A percentile compares a stretch with the other conserved stretches of the same genome.
Evolutionary conservation across 2,797 vertebrate genomes (phyloP).

Genomic region (Protonibea diacanthus): DNA sequence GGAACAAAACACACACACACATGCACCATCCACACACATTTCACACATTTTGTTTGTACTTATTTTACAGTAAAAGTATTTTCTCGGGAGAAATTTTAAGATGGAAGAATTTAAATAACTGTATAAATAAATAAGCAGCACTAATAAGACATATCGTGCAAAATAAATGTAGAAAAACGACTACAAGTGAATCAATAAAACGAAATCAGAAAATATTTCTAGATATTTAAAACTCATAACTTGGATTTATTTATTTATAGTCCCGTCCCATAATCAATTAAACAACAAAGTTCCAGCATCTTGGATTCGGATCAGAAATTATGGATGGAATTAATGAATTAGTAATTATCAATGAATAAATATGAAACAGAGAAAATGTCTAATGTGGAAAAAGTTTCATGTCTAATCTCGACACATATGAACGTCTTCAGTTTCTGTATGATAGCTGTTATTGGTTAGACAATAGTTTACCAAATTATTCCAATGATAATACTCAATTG

Average conservation of each 20-base stretch:
- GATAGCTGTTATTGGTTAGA: background rate
- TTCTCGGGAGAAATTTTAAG: background rate
- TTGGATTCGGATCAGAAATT: background rate
- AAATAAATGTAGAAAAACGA: background rate
- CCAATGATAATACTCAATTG: background rate
- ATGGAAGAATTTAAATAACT: background rate
- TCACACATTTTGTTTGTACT: too few relatives aligned
- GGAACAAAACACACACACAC: background rate
- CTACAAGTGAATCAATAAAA: too few relatives aligned
- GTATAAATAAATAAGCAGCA: background rate
- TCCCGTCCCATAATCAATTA: background rate
- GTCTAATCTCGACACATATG: background rate
- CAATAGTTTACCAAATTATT: background rate
- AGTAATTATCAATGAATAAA: background rate
- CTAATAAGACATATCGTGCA: background rate
- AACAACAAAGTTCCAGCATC: background rate
- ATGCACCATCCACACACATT: background rate
- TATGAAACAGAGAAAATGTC: background rate
- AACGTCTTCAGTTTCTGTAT: too few relatives aligned
- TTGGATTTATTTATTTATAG: background rate
- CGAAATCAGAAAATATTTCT: background rate
- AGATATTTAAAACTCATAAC: background rate
- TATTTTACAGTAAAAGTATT: background rate
- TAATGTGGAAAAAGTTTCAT: background rate
- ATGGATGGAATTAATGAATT: background rate